phyloP scores from a whole-genome alignment of 2,888 invertebrate genomes.

The Ichneumon xanthorius region DNA sequence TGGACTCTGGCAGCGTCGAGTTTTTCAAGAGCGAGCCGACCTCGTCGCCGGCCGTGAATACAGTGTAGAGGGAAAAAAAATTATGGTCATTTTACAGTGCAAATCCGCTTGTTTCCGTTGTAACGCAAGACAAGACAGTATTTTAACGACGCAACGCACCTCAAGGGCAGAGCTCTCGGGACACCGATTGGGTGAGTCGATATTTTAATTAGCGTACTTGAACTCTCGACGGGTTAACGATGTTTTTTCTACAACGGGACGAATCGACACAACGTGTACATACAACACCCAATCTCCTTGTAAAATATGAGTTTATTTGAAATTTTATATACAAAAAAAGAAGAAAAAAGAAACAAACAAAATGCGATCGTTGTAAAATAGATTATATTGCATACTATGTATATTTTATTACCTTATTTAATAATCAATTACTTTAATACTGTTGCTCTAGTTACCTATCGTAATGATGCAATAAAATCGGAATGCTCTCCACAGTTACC shows the following conservation, averaged over 20 bases:
- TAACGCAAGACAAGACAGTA: conserved; percentile 54
- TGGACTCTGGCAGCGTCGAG: conserved; percentile 83
- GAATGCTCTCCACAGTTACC: conserved; percentile 42
- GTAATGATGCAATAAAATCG: conserved; percentile 54
- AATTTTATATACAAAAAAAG: conserved; percentile 81
- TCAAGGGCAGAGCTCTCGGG: background rate
- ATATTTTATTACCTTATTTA: conserved; percentile 73
- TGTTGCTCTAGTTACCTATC: conserved; percentile 74
- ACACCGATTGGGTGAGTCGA: background rate
- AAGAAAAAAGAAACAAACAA: conserved; percentile 76
- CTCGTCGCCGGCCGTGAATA: conserved; percentile 65
- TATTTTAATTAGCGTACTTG: conserved; percentile 2
- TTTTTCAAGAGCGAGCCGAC: conserved; percentile 69
- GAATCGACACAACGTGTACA: conserved; percentile 46
- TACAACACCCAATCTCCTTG: conserved; percentile 59
- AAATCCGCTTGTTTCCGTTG: conserved; percentile 30
- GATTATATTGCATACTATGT: conserved; percentile 70
- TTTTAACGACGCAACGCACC: conserved; percentile 32
- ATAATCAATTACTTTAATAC: conserved; percentile 79
- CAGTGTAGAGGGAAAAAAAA: conserved; percentile 46
- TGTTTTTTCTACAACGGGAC: conserved; percentile 29
- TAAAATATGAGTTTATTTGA: conserved; percentile 78
- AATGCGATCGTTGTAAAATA: conserved; percentile 63
- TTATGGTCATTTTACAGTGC: background rate
- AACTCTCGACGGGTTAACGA: conserved; percentile 3